These are phyloP conservation scores for Acanthosepion lycidas DNA, from an alignment of 2,888 invertebrate genomes.

Conservation along the genomic window DNA sequence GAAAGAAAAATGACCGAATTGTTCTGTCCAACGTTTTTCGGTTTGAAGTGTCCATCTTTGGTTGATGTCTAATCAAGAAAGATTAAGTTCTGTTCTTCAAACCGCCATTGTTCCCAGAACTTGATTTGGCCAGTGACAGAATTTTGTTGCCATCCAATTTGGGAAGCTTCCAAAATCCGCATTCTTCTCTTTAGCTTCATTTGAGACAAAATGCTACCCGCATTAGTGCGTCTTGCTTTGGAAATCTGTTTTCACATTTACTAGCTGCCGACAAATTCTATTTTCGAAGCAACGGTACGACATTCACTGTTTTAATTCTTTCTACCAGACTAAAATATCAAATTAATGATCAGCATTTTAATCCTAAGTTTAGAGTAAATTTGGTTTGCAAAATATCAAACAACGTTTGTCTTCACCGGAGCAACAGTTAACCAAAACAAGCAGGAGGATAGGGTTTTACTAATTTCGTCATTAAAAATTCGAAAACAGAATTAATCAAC, in stretches of 20 bases:
- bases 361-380: neutral
- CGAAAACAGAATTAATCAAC: too few species aligned
- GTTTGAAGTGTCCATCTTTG: neutral
- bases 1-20: too few species aligned
- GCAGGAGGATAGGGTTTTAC: too few species aligned
- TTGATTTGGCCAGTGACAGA: slow-evolving; percentile 11
- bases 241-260: neutral
- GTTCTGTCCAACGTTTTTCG: neutral
- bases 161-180: neutral
- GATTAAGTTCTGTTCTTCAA: neutral
- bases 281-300: neutral
- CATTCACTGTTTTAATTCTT: neutral
- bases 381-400: neutral
- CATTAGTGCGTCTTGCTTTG: neutral
- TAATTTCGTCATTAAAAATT: too few species aligned
- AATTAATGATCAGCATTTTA: neutral
- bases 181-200: neutral
- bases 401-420: too few species aligned
- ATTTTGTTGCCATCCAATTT: neutral
- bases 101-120: neutral
- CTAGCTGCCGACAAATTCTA: neutral
- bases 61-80: neutral
- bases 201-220: neutral
- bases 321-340: neutral
- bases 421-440: neutral